Percentiles rank a stretch among this genome's conserved stretches.
Conservation (phyloP, 2,888 invertebrate genomes). For the Lepidochitona cinerea region DNA sequence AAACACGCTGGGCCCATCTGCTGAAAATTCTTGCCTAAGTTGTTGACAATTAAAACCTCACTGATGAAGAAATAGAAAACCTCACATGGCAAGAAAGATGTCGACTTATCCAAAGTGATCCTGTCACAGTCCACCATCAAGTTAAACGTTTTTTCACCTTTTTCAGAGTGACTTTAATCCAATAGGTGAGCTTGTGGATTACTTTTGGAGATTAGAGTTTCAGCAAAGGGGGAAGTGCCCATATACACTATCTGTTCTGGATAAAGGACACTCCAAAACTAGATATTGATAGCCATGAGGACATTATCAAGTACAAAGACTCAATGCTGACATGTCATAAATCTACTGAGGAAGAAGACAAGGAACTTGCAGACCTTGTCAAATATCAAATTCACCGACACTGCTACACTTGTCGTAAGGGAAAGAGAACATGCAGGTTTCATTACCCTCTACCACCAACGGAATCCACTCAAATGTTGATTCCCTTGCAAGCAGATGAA, state of each 20-base stretch:
- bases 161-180: neutral
- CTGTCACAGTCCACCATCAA: constrained; percentile 6
- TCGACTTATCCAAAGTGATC: constrained; percentile 5
- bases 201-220: constrained; percentile 9
- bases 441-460: neutral
- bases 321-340: neutral
- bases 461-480: neutral
- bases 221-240: constrained; percentile 11
- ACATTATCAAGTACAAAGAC: neutral
- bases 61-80: constrained; percentile 5
- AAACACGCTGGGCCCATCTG: constrained; percentile 29
- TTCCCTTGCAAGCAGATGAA: neutral
- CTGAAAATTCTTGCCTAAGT: constrained; percentile 14
- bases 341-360: neutral
- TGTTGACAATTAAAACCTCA: constrained; percentile 8
- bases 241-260: neutral
- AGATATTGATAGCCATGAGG: neutral
- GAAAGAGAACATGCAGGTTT: neutral
- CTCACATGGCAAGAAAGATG: constrained; percentile 4
- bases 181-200: neutral
- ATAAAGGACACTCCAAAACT: neutral
- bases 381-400: neutral
- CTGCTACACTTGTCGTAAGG: neutral
- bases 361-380: no score
- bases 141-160: neutral